Conservation (phyloP, 2,888 invertebrate species). For the Nymphalis urticae region DNA sequence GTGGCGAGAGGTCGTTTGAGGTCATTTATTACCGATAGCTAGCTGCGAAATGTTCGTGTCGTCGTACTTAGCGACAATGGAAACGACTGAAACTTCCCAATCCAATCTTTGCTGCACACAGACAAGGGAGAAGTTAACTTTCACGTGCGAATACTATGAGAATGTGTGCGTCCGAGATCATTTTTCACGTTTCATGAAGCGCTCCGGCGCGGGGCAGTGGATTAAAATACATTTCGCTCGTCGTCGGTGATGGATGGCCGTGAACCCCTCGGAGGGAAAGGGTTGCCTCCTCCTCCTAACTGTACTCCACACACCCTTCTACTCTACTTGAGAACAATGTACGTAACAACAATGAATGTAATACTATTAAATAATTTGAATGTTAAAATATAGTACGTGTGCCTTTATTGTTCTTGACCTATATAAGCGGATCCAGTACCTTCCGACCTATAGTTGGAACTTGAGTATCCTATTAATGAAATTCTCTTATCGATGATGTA, state of each 20-base stretch:
- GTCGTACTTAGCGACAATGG: constrained; percentile 41
- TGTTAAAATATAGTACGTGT: constrained; percentile 1
- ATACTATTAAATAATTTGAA: constrained; percentile 8
- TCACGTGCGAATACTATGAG: constrained; percentile 30
- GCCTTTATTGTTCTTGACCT: neutral
- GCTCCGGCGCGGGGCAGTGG: constrained; percentile 70
- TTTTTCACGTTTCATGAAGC: constrained; percentile 82
- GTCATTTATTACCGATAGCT: constrained; percentile 37
- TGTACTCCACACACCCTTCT: constrained; percentile 27
- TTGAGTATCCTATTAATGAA: neutral
- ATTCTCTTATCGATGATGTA: constrained; percentile 15
- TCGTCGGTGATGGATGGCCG: constrained; percentile 72
- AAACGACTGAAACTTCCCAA: constrained; percentile 40
- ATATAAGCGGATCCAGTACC: neutral
- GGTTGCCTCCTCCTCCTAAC: constrained; percentile 55
- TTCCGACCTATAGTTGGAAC: neutral
- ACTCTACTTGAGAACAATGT: constrained; percentile 39
- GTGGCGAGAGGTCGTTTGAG: constrained; percentile 33
- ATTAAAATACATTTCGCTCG: constrained; percentile 81
- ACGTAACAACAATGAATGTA: constrained; percentile 51
- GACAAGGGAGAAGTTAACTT: constrained; percentile 32
- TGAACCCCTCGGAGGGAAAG: constrained; percentile 56
- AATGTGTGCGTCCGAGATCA: constrained; percentile 63
- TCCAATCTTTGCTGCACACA: constrained; percentile 40
- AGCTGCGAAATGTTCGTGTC: constrained; percentile 36